Conservation (phyloP, 2,113 vertebrate species). For the Sceloporus undulatus region DNA sequence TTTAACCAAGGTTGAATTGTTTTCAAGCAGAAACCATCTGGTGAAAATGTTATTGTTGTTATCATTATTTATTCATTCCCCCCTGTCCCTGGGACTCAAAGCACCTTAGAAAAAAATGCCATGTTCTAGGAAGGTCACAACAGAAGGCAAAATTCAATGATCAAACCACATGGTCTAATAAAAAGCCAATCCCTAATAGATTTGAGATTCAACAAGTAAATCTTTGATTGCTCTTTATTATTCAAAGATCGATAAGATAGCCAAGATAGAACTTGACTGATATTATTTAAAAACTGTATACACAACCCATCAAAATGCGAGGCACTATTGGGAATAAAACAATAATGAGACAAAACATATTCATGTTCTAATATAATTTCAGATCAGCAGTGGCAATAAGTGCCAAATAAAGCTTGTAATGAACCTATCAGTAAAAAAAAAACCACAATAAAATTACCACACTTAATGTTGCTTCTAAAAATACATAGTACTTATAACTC, state of each 20-base stretch:
- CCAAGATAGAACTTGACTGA: slow-evolving; percentile 18
- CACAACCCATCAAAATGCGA: background rate
- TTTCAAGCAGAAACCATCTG: slow-evolving; percentile 5
- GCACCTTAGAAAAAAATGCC: slow-evolving; percentile 1
- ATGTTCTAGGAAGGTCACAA: slow-evolving; percentile 45
- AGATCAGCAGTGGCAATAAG: background rate
- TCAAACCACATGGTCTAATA: slow-evolving; percentile 22
- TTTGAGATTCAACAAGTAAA: slow-evolving; percentile 44
- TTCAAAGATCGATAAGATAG: slow-evolving; percentile 24
- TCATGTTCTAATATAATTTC: slow-evolving; percentile 1
- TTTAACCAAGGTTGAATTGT: slow-evolving; percentile 44
- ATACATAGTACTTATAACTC: background rate
- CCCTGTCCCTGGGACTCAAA: background rate
- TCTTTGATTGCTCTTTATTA: background rate
- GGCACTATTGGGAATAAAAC: background rate
- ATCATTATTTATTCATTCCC: too few relatives aligned
- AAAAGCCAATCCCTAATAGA: slow-evolving; percentile 17
- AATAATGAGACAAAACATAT: background rate
- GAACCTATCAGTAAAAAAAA: slow-evolving; percentile 1
- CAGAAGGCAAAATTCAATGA: slow-evolving; percentile 47
- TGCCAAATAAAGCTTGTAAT: slow-evolving; percentile 1
- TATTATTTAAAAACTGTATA: background rate
- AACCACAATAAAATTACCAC: background rate
- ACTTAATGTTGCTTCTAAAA: background rate
- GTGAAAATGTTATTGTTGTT: too few relatives aligned